phyloP scores from a whole-genome alignment of 2,113 vertebrate species.

The Ameiurus melas region DNA sequence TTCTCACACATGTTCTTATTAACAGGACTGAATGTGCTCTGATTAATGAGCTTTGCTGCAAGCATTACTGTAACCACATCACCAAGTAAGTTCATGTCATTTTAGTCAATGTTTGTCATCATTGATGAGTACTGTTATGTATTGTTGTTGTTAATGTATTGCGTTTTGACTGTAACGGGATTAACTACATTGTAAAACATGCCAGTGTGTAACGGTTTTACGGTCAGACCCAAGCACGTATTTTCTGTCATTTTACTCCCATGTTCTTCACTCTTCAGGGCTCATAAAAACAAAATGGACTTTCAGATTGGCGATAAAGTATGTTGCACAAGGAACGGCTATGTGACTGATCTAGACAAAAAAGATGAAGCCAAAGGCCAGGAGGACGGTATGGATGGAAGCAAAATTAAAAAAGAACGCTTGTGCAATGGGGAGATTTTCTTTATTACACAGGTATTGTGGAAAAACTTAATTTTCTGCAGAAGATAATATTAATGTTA shows the following conservation, averaged over 20 bases:
- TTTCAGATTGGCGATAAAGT: constrained; percentile 80
- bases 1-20: neutral
- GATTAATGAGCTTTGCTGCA: constrained; percentile 81
- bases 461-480: neutral
- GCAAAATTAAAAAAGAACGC: constrained; percentile 58
- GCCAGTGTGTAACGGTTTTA: neutral
- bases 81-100: constrained; percentile 66
- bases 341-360: constrained; percentile 66
- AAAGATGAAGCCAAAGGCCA: constrained; percentile 17
- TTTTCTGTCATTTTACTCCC: neutral
- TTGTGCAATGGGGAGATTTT: constrained; percentile 86
- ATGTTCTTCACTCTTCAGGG: constrained; percentile 34
- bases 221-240: neutral
- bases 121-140: no score
- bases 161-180: neutral
- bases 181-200: neutral
- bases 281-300: constrained; percentile 50
- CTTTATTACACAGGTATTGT: constrained; percentile 74
- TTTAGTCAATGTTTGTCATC: neutral
- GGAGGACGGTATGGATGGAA: constrained; percentile 24
- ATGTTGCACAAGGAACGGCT: constrained; percentile 75
- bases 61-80: constrained; percentile 70
- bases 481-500: neutral
- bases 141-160: neutral
- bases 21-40: constrained; percentile 75